These are phyloP conservation scores for Nephila pilipes DNA, from an alignment of 1,140 invertebrate genomes.

Conservation along the genomic window DNA sequence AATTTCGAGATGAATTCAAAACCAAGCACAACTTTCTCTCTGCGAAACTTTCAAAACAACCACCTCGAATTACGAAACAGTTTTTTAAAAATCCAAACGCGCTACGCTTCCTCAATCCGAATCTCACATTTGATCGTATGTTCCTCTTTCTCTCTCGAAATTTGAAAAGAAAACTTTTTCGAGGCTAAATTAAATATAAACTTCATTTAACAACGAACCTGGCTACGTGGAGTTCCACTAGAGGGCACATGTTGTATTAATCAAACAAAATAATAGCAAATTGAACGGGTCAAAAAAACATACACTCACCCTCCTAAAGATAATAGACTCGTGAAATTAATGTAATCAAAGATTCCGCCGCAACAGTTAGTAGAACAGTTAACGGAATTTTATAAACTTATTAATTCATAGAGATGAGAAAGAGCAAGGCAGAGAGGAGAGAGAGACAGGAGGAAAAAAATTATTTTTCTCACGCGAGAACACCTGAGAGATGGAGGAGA, in stretches of 20 bases:
- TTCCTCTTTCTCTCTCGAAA: not conserved
- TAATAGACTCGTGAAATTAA: slow-evolving; percentile 63
- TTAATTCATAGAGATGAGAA: slow-evolving; percentile 56
- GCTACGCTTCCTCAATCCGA: not conserved
- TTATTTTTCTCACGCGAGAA: slow-evolving; percentile 48
- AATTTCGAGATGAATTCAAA: not conserved
- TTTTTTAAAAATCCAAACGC: not conserved
- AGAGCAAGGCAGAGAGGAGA: not conserved
- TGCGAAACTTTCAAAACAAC: slow-evolving; percentile 7
- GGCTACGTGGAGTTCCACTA: not conserved
- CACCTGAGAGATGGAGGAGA: not conserved
- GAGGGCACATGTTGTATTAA: slow-evolving; percentile 5
- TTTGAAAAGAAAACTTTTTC: slow-evolving; percentile 1
- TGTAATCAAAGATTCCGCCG: slow-evolving; percentile 36
- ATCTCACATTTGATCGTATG: not conserved
- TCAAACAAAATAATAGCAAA: slow-evolving; percentile 54
- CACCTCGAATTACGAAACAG: not conserved
- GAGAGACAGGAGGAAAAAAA: slow-evolving; percentile 30
- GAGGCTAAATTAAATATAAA: slow-evolving; percentile 22
- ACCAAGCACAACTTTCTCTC: not conserved
- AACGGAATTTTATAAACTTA: slow-evolving; percentile 73
- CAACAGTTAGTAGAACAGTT: slow-evolving; percentile 50
- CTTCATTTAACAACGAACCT: not conserved
- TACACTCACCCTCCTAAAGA: not conserved
- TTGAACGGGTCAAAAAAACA: not conserved